These are phyloP conservation scores for Samia ricini DNA, from an alignment of 1,140 invertebrate genomes.

Conservation along the genomic window DNA sequence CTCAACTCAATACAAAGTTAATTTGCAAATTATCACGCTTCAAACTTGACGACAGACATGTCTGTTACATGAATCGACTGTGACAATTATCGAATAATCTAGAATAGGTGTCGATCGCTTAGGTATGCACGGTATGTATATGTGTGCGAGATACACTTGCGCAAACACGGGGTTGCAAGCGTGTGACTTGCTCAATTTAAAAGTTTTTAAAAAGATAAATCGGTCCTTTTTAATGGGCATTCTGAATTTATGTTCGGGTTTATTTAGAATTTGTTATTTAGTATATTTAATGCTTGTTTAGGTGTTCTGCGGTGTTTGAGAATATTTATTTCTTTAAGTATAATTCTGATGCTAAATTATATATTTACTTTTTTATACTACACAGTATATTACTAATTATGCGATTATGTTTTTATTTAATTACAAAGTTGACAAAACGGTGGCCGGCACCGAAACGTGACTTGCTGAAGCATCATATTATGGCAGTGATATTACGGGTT, in stretches of 20 bases:
- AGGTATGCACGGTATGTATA: too few species aligned
- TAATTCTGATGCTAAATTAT: not conserved
- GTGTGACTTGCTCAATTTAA: conserved; percentile 10
- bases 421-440: too few species aligned
- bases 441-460: too few species aligned
- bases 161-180: conserved; percentile 42
- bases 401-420: too few species aligned
- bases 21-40: too few species aligned
- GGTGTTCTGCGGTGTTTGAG: conserved; percentile 1
- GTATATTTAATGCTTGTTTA: conserved; percentile 5
- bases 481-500: too few species aligned
- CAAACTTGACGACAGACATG: too few species aligned
- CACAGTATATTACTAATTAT: too few species aligned
- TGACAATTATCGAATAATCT: not conserved
- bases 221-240: conserved; percentile 61
- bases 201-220: conserved; percentile 52
- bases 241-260: conserved; percentile 57
- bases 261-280: conserved; percentile 25
- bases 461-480: too few species aligned
- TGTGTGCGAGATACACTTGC: conserved; percentile 43
- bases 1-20: too few species aligned
- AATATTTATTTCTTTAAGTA: not conserved
- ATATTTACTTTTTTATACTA: too few species aligned
- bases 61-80: too few species aligned
- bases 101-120: not conserved